Evolutionary conservation across 2,888 invertebrate species (phyloP).

Genomic region (Amorpha juglandis): DNA sequence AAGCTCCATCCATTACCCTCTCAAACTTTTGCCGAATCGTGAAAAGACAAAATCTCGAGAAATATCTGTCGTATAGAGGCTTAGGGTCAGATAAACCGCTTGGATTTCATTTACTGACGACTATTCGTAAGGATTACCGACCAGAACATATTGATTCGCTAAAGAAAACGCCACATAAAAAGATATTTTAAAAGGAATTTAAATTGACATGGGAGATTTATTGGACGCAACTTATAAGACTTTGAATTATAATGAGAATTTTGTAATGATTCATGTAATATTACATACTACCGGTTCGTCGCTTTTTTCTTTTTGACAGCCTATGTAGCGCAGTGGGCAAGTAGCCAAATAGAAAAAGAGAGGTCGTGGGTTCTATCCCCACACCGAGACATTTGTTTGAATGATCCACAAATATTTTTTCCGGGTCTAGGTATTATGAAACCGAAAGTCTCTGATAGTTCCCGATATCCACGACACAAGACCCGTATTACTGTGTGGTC

Average conservation of each 20-base stretch:
- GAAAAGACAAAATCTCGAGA: constrained; percentile 28
- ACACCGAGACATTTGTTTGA: too few relatives aligned
- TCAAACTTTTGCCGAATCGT: constrained; percentile 20
- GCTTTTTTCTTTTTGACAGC: too few relatives aligned
- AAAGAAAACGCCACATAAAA: constrained; percentile 31
- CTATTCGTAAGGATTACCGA: constrained; percentile 42
- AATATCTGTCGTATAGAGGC: constrained; percentile 32
- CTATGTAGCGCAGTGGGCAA: too few relatives aligned
- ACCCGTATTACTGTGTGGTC: too few relatives aligned
- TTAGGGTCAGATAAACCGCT: constrained; percentile 31
- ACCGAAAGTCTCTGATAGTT: too few relatives aligned
- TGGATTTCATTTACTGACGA: constrained; percentile 33
- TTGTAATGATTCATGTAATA: too few relatives aligned
- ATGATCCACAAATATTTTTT: too few relatives aligned
- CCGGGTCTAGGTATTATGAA: too few relatives aligned
- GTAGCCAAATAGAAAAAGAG: too few relatives aligned
- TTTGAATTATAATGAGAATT: not conserved
- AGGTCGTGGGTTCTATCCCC: too few relatives aligned
- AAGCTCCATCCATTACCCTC: constrained; percentile 24
- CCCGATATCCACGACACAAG: too few relatives aligned
- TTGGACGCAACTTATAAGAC: not conserved
- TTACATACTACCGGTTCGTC: too few relatives aligned
- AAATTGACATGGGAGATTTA: not conserved
- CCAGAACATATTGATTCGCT: constrained; percentile 34
- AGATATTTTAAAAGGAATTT: constrained; percentile 26